These are phyloP conservation scores for Poecilobothrus nobilitatus DNA, from an alignment of 2,888 invertebrate genomes.

Conservation along the genomic window DNA sequence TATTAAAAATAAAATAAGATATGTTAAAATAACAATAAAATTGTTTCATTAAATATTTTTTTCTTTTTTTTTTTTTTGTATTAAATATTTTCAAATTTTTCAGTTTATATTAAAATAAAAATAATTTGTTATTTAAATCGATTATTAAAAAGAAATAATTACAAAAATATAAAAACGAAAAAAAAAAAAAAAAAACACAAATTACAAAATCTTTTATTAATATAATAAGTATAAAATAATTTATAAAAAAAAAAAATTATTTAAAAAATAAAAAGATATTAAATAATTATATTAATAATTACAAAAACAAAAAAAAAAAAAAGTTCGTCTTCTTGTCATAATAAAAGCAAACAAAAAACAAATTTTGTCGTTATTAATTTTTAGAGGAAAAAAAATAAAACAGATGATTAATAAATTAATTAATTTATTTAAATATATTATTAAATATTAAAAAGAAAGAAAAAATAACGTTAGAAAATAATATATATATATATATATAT, in stretches of 20 bases:
- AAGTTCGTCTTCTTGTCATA: slow-evolving; percentile 8
- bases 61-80: too few species aligned
- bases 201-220: too few species aligned
- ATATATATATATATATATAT: not conserved
- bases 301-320: not conserved
- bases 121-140: too few species aligned
- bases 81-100: too few species aligned
- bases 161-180: too few species aligned
- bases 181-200: too few species aligned
- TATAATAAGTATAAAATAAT: not conserved
- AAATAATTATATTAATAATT: not conserved
- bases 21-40: too few species aligned
- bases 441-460: not conserved
- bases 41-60: too few species aligned
- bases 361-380: slow-evolving; percentile 13
- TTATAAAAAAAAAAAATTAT: not conserved
- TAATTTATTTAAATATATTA: not conserved
- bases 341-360: slow-evolving; percentile 6
- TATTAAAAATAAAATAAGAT: too few species aligned
- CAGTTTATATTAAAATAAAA: too few species aligned
- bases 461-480: not conserved
- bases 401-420: not conserved
- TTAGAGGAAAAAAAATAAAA: slow-evolving; percentile 9
- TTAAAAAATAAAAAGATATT: not conserved
- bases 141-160: too few species aligned